A percentile compares a stretch with the other conserved stretches of the same genome.
These are phyloP conservation scores for Hirundichthys speculiger DNA, from an alignment of 2,113 vertebrate genomes.

Conservation along the genomic window DNA sequence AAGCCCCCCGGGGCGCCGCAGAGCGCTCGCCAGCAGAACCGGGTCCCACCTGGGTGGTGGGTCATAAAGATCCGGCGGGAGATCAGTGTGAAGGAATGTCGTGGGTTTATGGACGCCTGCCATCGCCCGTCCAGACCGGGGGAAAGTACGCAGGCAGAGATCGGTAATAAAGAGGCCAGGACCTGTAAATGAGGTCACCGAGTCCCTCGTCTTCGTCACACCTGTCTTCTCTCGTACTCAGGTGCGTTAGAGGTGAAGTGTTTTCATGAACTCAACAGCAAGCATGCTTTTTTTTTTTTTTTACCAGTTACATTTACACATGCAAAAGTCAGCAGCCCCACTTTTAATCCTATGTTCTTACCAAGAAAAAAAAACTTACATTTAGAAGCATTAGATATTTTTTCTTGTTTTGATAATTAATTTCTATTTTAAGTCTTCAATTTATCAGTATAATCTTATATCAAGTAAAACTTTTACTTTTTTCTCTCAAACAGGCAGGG, in stretches of 20 bases:
- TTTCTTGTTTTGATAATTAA: too few relatives aligned
- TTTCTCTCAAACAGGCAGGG: too few relatives aligned
- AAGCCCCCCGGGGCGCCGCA: slow-evolving; percentile 13
- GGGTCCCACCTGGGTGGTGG: slow-evolving; percentile 57
- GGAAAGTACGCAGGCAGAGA: slow-evolving; percentile 56
- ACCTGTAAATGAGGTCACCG: slow-evolving; percentile 54
- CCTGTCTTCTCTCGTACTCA: slow-evolving; percentile 32
- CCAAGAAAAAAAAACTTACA: too few relatives aligned
- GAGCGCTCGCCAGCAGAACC: slow-evolving; percentile 23
- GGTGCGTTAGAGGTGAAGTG: slow-evolving; percentile 23
- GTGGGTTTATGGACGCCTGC: slow-evolving; percentile 54
- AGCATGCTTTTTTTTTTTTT: neutral
- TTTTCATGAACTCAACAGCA: neutral
- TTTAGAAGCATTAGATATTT: too few relatives aligned
- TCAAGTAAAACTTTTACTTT: too few relatives aligned
- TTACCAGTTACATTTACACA: too few relatives aligned
- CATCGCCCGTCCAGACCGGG: slow-evolving; percentile 56
- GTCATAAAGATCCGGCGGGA: slow-evolving; percentile 50
- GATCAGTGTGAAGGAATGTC: slow-evolving; percentile 45
- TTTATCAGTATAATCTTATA: too few relatives aligned
- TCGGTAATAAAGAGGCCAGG: slow-evolving; percentile 52
- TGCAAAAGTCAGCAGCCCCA: too few relatives aligned
- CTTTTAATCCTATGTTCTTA: too few relatives aligned
- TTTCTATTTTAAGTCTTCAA: too few relatives aligned
- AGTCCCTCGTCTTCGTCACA: slow-evolving; percentile 34